Percentiles rank a stretch among this genome's conserved stretches.
Evolutionary conservation across 2,797 vertebrate genomes (phyloP).

Genomic region (Ibycter americanus): DNA sequence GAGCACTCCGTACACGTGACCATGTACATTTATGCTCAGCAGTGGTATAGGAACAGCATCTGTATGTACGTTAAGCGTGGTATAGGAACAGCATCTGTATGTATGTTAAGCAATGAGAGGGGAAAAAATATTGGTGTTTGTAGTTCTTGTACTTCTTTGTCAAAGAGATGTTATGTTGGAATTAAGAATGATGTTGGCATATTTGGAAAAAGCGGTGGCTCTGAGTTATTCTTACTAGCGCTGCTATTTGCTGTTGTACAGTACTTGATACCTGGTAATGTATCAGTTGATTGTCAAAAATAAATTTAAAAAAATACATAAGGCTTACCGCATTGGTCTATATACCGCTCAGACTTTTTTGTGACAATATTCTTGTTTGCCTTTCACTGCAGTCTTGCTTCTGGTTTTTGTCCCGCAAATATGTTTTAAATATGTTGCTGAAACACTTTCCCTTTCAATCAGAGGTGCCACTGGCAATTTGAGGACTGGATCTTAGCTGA

Average conservation of each 20-base stretch:
- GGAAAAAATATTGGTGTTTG: not conserved
- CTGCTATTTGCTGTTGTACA: not conserved
- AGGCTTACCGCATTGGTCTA: not conserved
- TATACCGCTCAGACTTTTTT: not conserved
- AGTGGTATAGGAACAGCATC: not conserved
- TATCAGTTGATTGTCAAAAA: not conserved
- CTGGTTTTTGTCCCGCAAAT: not conserved
- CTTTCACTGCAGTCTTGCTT: not conserved
- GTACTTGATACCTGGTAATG: not conserved
- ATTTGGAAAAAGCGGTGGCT: not conserved
- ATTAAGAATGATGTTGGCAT: not conserved
- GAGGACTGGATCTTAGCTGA: not conserved
- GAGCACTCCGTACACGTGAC: accelerated
- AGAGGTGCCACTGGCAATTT: not conserved
- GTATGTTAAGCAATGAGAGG: not conserved
- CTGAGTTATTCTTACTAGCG: accelerated
- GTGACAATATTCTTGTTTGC: not conserved
- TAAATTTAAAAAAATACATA: accelerated
- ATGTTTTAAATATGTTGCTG: not conserved
- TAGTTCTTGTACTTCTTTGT: not conserved
- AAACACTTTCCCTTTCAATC: not conserved
- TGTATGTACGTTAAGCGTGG: not conserved
- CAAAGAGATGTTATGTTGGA: not conserved
- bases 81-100: not conserved
- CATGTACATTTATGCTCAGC: not conserved